These are phyloP conservation scores for Silurus aristotelis DNA, from an alignment of 2,797 vertebrate species.

Conservation along the genomic window DNA sequence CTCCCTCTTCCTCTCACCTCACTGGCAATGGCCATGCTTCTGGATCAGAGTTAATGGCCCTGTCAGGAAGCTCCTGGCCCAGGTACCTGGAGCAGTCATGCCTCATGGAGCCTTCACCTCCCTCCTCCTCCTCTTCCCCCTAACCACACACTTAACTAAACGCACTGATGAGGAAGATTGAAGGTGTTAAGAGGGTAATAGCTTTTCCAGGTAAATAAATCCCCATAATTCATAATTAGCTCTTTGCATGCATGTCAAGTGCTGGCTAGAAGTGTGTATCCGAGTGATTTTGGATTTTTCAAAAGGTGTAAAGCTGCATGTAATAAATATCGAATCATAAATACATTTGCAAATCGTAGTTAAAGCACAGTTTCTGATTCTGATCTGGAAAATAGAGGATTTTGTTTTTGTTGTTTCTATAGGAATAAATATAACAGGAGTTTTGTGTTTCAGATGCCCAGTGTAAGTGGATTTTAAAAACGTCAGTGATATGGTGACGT, in stretches of 20 bases:
- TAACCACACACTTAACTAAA: conserved; percentile 37
- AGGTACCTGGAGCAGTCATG: conserved; percentile 49
- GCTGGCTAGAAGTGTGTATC: conserved; percentile 38
- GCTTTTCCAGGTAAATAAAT: conserved; percentile 61
- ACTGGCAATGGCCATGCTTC: conserved; percentile 6
- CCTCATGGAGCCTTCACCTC: conserved; percentile 42
- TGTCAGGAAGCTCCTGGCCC: conserved; percentile 57
- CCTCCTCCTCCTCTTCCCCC: conserved; percentile 30
- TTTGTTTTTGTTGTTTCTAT: background rate
- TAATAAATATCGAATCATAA: background rate
- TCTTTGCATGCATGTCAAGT: conserved; percentile 55
- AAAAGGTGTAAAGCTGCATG: conserved; percentile 14
- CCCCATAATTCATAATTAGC: conserved; percentile 56
- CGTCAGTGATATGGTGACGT: background rate
- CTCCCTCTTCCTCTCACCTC: background rate
- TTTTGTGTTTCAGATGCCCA: background rate
- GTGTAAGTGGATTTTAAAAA: background rate
- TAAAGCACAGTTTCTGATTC: background rate
- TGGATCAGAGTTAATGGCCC: conserved; percentile 63
- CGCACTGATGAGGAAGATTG: conserved; percentile 42
- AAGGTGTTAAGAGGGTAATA: conserved; percentile 57
- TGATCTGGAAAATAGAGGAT: background rate
- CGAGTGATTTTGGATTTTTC: conserved; percentile 30
- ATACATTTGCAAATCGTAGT: background rate
- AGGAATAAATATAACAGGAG: background rate